Evolutionary conservation across 2,888 invertebrate genomes (phyloP).

Genomic region (Drosophila parthenogenetica): DNA sequence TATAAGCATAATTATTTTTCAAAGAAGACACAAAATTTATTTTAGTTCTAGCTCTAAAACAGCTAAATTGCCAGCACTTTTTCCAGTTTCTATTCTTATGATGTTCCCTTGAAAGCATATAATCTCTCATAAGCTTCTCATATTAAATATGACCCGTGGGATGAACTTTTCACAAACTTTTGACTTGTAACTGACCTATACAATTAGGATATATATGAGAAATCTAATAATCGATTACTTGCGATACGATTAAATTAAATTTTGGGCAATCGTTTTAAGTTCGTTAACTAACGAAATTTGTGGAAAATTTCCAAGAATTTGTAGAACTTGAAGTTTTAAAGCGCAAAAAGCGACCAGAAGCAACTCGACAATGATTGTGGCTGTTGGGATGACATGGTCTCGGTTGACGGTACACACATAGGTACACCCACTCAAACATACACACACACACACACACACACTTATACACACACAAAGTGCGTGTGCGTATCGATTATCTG

Average conservation of each 20-base stretch:
- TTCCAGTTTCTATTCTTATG: not conserved
- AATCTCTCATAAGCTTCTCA: not conserved
- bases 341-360: slow-evolving; percentile 16
- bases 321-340: slow-evolving; percentile 15
- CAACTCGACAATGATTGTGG: slow-evolving; percentile 23
- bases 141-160: not conserved
- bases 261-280: slow-evolving; percentile 2
- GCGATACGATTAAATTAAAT: slow-evolving; percentile 3
- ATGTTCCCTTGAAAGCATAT: too few relatives aligned
- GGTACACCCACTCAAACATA: not conserved
- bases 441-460: not conserved
- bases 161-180: not conserved
- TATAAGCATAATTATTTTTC: too few relatives aligned
- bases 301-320: not conserved
- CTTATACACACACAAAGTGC: slow-evolving; percentile 7
- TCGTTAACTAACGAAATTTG: not conserved
- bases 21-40: too few relatives aligned
- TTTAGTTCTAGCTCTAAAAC: too few relatives aligned
- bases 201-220: not conserved
- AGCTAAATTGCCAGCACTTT: too few relatives aligned
- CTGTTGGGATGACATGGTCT: slow-evolving; percentile 43
- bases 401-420: slow-evolving; percentile 16
- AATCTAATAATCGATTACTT: slow-evolving; percentile 17
- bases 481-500: slow-evolving; percentile 74
- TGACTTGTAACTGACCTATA: slow-evolving; percentile 1